Conservation (phyloP, 1,140 invertebrate species). For the Monochamus saltuarius region DNA sequence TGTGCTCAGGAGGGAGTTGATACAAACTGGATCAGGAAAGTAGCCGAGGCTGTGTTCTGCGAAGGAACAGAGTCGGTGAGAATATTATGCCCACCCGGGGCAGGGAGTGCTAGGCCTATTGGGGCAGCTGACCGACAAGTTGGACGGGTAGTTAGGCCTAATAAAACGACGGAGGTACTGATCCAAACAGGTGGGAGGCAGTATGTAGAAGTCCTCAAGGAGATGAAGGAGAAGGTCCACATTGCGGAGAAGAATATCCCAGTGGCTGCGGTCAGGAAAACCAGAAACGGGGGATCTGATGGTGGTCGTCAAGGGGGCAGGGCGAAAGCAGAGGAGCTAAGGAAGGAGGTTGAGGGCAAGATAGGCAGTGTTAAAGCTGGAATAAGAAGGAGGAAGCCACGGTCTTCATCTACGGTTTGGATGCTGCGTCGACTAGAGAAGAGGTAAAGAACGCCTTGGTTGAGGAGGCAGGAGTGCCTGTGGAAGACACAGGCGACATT, state of each 20-base stretch:
- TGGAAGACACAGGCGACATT: background rate
- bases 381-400: background rate
- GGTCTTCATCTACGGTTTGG: background rate
- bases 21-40: no score
- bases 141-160: no score
- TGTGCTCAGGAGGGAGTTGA: no score
- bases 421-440: background rate
- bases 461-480: background rate
- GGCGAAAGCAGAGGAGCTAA: background rate
- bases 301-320: slow-evolving; percentile 3
- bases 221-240: slow-evolving; percentile 1
- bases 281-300: slow-evolving; percentile 3
- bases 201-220: background rate
- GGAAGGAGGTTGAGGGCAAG: background rate
- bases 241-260: background rate
- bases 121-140: no score
- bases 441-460: background rate
- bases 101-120: no score
- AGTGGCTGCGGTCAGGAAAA: background rate
- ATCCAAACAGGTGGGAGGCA: background rate
- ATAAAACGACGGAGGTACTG: background rate
- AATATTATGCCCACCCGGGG: no score
- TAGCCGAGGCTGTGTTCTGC: no score
- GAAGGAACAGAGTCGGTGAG: no score
- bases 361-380: background rate